Conservation (phyloP, 2,797 vertebrate species). For the Alfaro cultratus region DNA sequence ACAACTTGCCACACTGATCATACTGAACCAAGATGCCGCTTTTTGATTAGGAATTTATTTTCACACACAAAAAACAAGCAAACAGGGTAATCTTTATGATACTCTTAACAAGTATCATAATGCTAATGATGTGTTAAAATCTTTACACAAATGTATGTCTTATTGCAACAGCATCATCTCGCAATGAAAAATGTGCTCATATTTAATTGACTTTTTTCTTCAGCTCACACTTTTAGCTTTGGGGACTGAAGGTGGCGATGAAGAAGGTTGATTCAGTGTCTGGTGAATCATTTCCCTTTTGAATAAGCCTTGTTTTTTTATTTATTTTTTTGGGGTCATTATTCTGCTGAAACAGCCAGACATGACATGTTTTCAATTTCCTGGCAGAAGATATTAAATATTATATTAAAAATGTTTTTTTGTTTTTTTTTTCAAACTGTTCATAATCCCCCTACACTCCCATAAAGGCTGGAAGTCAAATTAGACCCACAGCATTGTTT, state of each 20-base stretch:
- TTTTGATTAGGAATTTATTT: constrained; percentile 30
- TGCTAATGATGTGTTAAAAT: not conserved
- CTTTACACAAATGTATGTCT: not conserved
- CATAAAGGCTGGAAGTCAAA: not conserved
- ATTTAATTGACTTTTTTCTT: not conserved
- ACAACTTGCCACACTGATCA: constrained; percentile 4
- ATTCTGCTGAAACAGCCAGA: not conserved
- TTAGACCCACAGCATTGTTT: not conserved
- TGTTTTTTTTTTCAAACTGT: not conserved
- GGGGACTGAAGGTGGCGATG: not conserved
- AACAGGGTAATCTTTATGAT: constrained; percentile 48
- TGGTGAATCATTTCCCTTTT: not conserved
- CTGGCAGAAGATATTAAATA: not conserved
- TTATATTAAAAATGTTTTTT: not conserved
- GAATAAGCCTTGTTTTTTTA: not conserved
- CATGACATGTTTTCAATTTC: not conserved
- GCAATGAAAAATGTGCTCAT: not conserved
- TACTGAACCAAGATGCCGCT: not conserved
- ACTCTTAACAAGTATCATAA: not conserved
- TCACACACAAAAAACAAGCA: constrained; percentile 5
- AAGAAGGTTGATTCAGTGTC: not conserved
- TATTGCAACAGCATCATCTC: not conserved
- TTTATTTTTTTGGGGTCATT: not conserved
- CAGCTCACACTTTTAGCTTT: not conserved
- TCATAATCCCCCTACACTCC: not conserved